Base-by-base conservation (phyloP, 2,888 invertebrate genomes). In the Acanthosepion pharaonis region DNA sequence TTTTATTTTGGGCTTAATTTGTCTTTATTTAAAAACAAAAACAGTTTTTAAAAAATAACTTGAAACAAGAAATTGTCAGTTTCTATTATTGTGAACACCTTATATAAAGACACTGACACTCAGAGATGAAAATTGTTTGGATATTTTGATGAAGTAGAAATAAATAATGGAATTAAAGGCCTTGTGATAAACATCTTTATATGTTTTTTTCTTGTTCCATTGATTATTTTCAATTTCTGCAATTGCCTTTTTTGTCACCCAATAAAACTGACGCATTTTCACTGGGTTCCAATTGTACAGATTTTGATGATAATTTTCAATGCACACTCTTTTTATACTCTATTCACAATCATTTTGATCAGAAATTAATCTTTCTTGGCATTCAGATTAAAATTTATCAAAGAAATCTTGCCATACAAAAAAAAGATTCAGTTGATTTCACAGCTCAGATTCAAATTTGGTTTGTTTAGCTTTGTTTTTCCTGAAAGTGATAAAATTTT, bases 121-220 rank as follows among this genome's bases (percentile, higher is more conserved):
- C 78, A 8, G n/a, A 78, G 15, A 78, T 15, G 78, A 78, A 78
- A 78, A 78, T 78, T 78, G 33, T 78, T 33, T 51, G 51, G 51
- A 64, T 64, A 23, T 64, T 64, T 78, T n/a, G 78, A 78, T 33
- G 78, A 11, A 78, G 78, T 18, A n/a, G 33, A 78, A 78, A 20
- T 59, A 59, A 78, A 78, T 78, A 78, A 78, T 78, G 78, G 33
- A 78, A 78, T 78, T 78, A 78, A n/a, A 78, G n/a, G n/a, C 78
- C n/a, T 33, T n/a, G 33, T 18, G 78, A 78, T 78, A n/a, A 78
- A 78, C 78, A 78, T 78, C 78, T 78, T 78, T 9, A 78, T n/a
- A 15, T 78, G 78, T 78, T 78, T 78, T 28, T 78, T 78, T 15
- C 25, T 55, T 23, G 25, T 64, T 78, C 78, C 33, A n/a, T 78